A percentile compares a stretch with the other conserved stretches of the same genome.
phyloP scores from a whole-genome alignment of 2,113 vertebrate genomes.

The Ochotona princeps region DNA sequence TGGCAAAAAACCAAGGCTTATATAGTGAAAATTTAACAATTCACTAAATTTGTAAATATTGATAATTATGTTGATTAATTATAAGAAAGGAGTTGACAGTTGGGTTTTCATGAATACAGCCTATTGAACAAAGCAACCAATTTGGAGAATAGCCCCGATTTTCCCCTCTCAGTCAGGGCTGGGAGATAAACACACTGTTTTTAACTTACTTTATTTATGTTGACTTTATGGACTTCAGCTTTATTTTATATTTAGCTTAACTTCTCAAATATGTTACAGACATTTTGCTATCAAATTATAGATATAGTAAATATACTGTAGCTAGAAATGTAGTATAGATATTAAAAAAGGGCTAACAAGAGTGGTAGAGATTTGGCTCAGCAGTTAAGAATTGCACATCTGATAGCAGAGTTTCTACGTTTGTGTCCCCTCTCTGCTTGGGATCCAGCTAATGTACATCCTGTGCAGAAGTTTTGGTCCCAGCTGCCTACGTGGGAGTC shows the following conservation, averaged over 20 bases:
- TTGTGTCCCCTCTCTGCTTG: no score
- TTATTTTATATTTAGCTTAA: not conserved
- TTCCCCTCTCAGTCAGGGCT: not conserved
- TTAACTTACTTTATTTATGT: not conserved
- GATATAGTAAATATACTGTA: not conserved
- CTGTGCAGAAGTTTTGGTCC: no score
- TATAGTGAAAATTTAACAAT: not conserved
- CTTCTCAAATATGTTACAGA: not conserved
- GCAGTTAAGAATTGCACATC: no score
- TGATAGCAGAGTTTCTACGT: no score
- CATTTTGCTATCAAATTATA: not conserved
- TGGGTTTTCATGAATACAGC: not conserved
- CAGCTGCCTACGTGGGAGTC: no score
- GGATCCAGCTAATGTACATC: no score
- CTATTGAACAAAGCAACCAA: not conserved
- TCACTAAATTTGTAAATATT: slow-evolving; percentile 50
- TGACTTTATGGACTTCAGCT: not conserved
- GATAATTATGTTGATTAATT: slow-evolving; percentile 59
- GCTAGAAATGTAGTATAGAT: not conserved
- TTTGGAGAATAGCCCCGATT: not conserved
- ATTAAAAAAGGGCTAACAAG: not conserved
- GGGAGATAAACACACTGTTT: not conserved
- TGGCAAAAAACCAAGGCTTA: slow-evolving; percentile 33
- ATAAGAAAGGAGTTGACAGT: not conserved
- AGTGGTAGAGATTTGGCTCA: no score